A percentile compares a stretch with the other conserved stretches of the same genome.
These are phyloP conservation scores for Tipula unca DNA, from an alignment of 2,888 invertebrate genomes.

Conservation along the genomic window DNA sequence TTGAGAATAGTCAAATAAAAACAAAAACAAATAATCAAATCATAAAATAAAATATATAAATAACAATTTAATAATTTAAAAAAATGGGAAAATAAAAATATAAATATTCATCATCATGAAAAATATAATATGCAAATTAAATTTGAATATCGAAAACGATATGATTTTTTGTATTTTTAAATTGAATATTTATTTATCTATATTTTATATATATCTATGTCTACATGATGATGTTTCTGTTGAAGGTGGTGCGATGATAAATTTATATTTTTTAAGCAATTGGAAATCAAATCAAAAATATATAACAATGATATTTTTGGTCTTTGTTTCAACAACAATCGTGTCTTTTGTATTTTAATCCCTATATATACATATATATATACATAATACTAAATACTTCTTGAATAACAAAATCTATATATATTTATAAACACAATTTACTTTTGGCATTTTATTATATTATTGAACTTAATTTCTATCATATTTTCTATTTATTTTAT, in stretches of 20 bases:
- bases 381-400: not conserved
- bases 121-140: not conserved
- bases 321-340: not conserved
- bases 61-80: conserved; percentile 8
- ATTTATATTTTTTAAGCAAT: not conserved
- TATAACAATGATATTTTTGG: not conserved
- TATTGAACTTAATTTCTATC: not conserved
- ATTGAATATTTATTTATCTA: conserved; percentile 14
- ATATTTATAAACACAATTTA: not conserved
- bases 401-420: not conserved
- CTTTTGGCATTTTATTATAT: not conserved
- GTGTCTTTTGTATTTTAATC: not conserved
- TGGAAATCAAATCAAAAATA: not conserved
- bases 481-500: not conserved
- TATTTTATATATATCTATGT: not conserved
- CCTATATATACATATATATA: not conserved
- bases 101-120: not conserved
- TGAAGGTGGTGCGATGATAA: not conserved
- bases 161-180: conserved; percentile 10
- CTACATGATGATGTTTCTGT: too few relatives aligned
- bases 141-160: not conserved
- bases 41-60: conserved; percentile 14
- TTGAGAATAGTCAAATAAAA: not conserved
- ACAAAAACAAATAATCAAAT: not conserved
- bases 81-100: not conserved